A percentile compares a stretch with the other conserved stretches of the same genome.
Conservation (phyloP, 2,113 vertebrate genomes). For the Ptyas mucosa region DNA sequence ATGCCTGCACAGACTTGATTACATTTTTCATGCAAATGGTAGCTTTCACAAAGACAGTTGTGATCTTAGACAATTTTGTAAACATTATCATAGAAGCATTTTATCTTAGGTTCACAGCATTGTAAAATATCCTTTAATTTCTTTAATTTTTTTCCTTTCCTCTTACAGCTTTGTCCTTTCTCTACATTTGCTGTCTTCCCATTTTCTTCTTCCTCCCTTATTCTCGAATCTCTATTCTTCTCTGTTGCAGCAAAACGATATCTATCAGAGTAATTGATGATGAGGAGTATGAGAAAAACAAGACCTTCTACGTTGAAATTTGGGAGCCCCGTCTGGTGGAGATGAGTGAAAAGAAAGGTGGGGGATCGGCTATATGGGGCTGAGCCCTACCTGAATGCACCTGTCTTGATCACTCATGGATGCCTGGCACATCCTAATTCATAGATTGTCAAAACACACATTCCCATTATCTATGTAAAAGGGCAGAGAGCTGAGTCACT, state of each 20-base stretch:
- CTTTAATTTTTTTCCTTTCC: constrained; percentile 46
- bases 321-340: constrained; percentile 93
- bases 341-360: constrained; percentile 99
- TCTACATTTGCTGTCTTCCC: constrained; percentile 39
- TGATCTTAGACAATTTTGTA: not conserved
- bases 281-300: constrained; percentile 99
- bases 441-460: constrained; percentile 57
- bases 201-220: constrained; percentile 37
- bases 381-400: constrained; percentile 69
- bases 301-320: constrained; percentile 96
- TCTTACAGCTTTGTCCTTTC: constrained; percentile 41
- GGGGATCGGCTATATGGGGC: constrained; percentile 69
- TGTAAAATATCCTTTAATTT: constrained; percentile 5
- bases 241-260: constrained; percentile 92
- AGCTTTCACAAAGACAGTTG: not conserved
- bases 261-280: constrained; percentile 97
- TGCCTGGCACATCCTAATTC: constrained; percentile 66
- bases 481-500: constrained; percentile 54
- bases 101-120: not conserved
- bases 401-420: constrained; percentile 72
- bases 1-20: not conserved
- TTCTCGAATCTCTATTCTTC: constrained; percentile 72
- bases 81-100: not conserved
- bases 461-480: constrained; percentile 62
- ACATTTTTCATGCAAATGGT: not conserved